A percentile compares a stretch with the other conserved stretches of the same genome.
Evolutionary conservation across 2,888 invertebrate species (phyloP).

Genomic region (Psylliodes chrysocephalus): DNA sequence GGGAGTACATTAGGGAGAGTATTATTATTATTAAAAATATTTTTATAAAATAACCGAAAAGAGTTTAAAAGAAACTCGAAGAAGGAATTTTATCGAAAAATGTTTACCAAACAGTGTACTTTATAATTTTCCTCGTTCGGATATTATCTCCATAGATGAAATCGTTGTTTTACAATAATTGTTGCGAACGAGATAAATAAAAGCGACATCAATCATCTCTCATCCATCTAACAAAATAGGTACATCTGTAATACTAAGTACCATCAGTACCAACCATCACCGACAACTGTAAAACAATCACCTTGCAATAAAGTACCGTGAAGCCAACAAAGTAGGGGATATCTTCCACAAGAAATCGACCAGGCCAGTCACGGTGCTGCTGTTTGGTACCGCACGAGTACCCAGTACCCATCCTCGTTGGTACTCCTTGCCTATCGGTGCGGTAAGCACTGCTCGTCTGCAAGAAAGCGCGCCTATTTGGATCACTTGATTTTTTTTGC

Average conservation of each 20-base stretch:
- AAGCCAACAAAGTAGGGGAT: slow-evolving; percentile 41
- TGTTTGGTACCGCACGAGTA: slow-evolving; percentile 48
- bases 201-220: slow-evolving; percentile 7
- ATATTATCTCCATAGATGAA: no score
- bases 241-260: slow-evolving; percentile 23
- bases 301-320: slow-evolving; percentile 40
- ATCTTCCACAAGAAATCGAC: slow-evolving; percentile 46
- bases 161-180: no score
- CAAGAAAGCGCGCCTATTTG: slow-evolving; percentile 31
- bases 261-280: slow-evolving; percentile 17
- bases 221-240: slow-evolving; percentile 1
- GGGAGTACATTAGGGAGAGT: no score
- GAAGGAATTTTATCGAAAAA: no score
- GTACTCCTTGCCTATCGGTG: slow-evolving; percentile 38
- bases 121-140: no score
- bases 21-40: no score
- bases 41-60: no score
- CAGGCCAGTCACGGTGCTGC: slow-evolving; percentile 44
- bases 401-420: slow-evolving; percentile 40
- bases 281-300: slow-evolving; percentile 39
- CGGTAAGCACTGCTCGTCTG: slow-evolving; percentile 27
- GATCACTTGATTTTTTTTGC: slow-evolving; percentile 18
- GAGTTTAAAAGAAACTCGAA: no score
- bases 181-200: no score
- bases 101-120: no score